Base-by-base conservation (phyloP, 2,888 invertebrate genomes). In the Eudemis profundana region DNA sequence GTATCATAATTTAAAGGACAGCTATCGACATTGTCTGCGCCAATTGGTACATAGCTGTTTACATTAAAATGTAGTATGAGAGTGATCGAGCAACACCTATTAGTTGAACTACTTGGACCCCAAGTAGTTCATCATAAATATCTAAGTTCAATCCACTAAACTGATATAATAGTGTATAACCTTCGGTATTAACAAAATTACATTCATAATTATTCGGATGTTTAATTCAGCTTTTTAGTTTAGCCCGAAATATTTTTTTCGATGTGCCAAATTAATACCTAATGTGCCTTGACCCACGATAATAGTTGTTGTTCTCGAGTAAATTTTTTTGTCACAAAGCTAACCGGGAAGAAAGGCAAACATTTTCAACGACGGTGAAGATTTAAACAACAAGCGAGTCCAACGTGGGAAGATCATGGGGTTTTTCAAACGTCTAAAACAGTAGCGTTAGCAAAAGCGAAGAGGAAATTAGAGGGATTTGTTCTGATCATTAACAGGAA, bases 391-490 rank as follows among this genome's bases (percentile, higher is more conserved):
- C 53, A 47, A 40, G 78, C 82, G 80, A 79, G 71, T 69, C 77
- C 73, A 79, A 76, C 70, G 74, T 71, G 79, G 87, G 85, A 77
- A 79, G 83, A 81, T 79, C 85, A 70, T 80, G 85, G 85, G 85
- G 79, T 85, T 87, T 87, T 85, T 77, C 75, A 69, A 70, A 72
- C 62, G 67, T 70, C 68, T 70, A 74, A 74, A 72, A 71, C 70
- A 33, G 50, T 61, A 64, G 56, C 69, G 70, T 72, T 54, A 65
- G 23, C 19, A 56, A 47, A 46, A 7, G 29, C 67, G 66, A 76
- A 71, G 69, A 82, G 78, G 79, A 81, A 79, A 78, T 68, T 50
- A 62, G 29, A 15, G 46, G 44, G 69, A 57, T 61, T 68, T 68
- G 57, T 64, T 68, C 65, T 66, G 60, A 66, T 61, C 61, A 61